Percentiles rank a stretch among this genome's conserved stretches.
Evolutionary conservation across 2,888 invertebrate species (phyloP).

Genomic region (Stomorhina lunata): DNA sequence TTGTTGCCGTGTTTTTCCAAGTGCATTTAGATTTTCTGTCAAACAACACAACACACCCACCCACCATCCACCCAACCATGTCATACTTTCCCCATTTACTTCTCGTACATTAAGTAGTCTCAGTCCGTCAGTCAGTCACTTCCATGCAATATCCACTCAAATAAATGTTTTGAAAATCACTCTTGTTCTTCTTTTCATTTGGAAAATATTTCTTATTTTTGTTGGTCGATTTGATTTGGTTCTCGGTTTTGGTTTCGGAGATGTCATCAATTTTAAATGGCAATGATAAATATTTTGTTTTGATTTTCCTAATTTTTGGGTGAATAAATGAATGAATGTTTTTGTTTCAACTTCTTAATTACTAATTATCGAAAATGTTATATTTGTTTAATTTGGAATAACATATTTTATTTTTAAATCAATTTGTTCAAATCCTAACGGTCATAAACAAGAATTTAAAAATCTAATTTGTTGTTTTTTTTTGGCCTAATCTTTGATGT

Average conservation of each 20-base stretch:
- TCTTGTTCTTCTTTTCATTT: background rate
- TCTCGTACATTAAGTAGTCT: background rate
- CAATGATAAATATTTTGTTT: constrained; percentile 77
- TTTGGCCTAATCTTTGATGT: background rate
- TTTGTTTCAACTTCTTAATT: constrained; percentile 57
- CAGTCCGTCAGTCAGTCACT: background rate
- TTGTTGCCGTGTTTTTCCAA: no score
- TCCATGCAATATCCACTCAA: background rate
- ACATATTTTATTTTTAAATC: constrained; percentile 15
- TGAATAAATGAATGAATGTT: constrained; percentile 55
- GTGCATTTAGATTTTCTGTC: background rate
- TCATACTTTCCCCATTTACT: background rate
- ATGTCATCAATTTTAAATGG: constrained; percentile 66
- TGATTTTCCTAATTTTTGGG: constrained; percentile 67
- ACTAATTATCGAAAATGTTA: constrained; percentile 39
- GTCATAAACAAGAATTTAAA: background rate
- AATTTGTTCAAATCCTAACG: background rate
- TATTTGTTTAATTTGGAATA: constrained; percentile 33
- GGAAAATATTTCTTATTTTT: constrained; percentile 14
- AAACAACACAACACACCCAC: background rate
- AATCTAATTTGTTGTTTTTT: background rate
- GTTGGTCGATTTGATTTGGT: constrained; percentile 35
- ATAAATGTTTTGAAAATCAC: constrained; percentile 21
- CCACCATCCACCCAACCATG: constrained; percentile 18
- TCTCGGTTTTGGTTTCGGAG: constrained; percentile 44